Conservation (phyloP, 2,888 invertebrate genomes). For the Physocephala rufipes region DNA sequence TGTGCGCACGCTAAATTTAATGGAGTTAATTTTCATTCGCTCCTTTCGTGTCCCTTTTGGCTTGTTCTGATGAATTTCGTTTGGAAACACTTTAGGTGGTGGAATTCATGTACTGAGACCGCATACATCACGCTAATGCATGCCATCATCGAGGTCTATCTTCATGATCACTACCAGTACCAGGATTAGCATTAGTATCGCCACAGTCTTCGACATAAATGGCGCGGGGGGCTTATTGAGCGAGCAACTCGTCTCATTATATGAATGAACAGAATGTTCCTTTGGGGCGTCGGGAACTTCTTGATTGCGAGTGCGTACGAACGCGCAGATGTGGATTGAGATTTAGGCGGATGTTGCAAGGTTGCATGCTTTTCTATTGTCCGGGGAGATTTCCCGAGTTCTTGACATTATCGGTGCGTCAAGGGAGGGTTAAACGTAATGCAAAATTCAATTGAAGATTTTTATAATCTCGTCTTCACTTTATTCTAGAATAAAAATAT, state of each 20-base stretch:
- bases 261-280: neutral
- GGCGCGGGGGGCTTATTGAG: too few relatives aligned
- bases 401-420: too few relatives aligned
- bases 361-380: neutral
- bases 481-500: neutral
- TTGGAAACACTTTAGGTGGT: constrained; percentile 26
- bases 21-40: constrained; percentile 30
- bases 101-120: constrained; percentile 7
- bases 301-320: neutral
- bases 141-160: constrained; percentile 29
- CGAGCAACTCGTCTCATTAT: constrained; percentile 3
- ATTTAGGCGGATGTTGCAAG: neutral
- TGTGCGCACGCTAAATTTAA: constrained; percentile 36
- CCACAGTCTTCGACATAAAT: constrained; percentile 4
- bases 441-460: too few relatives aligned
- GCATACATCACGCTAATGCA: constrained; percentile 28
- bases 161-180: neutral
- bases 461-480: neutral
- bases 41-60: neutral
- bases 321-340: neutral
- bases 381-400: too few relatives aligned
- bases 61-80: constrained; percentile 6
- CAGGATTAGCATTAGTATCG: neutral
- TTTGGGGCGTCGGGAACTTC: neutral
- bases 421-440: too few relatives aligned